These are phyloP conservation scores for Sinonovacula constricta DNA, from an alignment of 1,140 invertebrate genomes.

Conservation along the genomic window DNA sequence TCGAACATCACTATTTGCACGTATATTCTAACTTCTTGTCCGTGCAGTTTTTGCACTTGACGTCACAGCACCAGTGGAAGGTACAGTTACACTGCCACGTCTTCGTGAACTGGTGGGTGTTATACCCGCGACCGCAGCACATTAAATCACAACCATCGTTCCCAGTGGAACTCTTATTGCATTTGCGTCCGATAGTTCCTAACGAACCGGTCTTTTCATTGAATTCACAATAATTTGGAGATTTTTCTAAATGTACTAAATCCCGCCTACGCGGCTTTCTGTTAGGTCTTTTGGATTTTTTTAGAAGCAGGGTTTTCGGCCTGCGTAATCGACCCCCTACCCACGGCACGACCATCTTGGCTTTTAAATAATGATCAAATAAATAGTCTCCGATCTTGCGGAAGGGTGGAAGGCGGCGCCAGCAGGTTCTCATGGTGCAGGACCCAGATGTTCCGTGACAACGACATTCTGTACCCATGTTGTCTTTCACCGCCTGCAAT, in stretches of 20 bases:
- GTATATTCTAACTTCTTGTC: constrained; percentile 77
- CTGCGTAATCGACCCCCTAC: constrained; percentile 63
- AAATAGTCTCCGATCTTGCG: constrained; percentile 89
- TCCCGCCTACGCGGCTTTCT: constrained; percentile 82
- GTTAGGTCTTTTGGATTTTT: constrained; percentile 84
- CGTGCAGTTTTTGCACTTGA: constrained; percentile 79
- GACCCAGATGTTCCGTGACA: constrained; percentile 98
- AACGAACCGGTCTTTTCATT: constrained; percentile 81
- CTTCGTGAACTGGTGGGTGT: constrained; percentile 77
- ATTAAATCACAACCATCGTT: constrained; percentile 80
- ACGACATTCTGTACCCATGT: constrained; percentile 84
- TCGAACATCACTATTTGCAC: no score
- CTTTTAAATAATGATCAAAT: constrained; percentile 88
- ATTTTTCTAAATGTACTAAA: constrained; percentile 92
- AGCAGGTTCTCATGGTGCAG: constrained; percentile 97
- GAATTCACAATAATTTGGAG: constrained; percentile 95
- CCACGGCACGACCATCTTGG: constrained; percentile 84
- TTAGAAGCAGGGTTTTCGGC: constrained; percentile 77
- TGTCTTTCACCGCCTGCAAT: constrained; percentile 77
- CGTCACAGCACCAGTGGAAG: constrained; percentile 81
- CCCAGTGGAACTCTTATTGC: constrained; percentile 78
- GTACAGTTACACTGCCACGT: constrained; percentile 80
- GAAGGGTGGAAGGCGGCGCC: constrained; percentile 93
- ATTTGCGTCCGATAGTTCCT: constrained; percentile 78
- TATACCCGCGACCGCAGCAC: constrained; percentile 82